These are phyloP conservation scores for Platygyra sinensis DNA, from an alignment of 64 coral and sea anemone genomes.

Conservation along the genomic window DNA sequence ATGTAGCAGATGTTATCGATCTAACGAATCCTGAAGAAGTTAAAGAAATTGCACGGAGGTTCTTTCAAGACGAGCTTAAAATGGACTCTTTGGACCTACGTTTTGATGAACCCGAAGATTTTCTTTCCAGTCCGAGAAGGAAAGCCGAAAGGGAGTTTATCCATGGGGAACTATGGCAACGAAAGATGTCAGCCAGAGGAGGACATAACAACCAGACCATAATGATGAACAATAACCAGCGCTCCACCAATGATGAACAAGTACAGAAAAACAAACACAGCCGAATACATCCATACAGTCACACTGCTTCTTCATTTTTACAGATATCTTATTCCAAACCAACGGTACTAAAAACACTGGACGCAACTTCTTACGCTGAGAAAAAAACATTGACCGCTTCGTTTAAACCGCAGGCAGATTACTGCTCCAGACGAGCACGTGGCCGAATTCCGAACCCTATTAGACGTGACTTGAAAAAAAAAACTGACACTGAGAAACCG, in stretches of 20 bases:
- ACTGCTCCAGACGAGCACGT: not conserved
- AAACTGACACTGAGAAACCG: not conserved
- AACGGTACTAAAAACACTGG: not conserved
- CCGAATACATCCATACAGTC: not conserved
- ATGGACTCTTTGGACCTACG: conserved; percentile 8
- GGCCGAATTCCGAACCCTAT: conserved; percentile 5
- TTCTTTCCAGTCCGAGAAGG: not conserved
- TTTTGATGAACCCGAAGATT: conserved; percentile 12
- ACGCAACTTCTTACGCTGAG: not conserved
- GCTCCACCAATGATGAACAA: not conserved
- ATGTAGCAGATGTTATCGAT: conserved; percentile 25
- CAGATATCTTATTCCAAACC: conserved; percentile 16
- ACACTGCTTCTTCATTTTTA: not conserved
- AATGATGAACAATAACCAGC: not conserved
- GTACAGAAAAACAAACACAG: not conserved
- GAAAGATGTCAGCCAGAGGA: not conserved
- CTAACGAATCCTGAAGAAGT: conserved; percentile 1
- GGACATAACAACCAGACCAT: not conserved
- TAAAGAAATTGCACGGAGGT: not conserved
- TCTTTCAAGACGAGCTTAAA: conserved; percentile 29
- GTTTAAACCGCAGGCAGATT: not conserved
- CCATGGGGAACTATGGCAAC: conserved; percentile 12
- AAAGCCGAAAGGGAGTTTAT: conserved; percentile 24
- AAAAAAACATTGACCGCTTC: conserved; percentile 4
- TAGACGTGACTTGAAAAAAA: conserved; percentile 1